phyloP scores from a whole-genome alignment of 1,140 invertebrate genomes.

The Ephestia elutella region DNA sequence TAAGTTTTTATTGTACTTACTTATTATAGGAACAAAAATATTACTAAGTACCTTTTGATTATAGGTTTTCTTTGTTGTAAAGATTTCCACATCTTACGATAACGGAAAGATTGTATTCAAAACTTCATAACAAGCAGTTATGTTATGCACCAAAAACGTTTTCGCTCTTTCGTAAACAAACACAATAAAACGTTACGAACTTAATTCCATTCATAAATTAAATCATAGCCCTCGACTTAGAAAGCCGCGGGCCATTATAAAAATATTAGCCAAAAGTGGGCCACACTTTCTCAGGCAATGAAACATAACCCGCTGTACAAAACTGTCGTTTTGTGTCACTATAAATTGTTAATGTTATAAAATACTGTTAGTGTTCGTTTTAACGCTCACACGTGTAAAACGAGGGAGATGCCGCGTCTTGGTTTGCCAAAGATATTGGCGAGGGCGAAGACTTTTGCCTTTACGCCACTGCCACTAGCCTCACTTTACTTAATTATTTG shows the following conservation, averaged over 20 bases:
- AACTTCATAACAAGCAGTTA: neutral
- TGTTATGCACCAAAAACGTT: neutral
- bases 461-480: no score
- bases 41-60: no score
- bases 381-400: no score
- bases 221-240: conserved; percentile 1
- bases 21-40: no score
- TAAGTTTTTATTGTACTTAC: no score
- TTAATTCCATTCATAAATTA: conserved; percentile 2
- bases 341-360: neutral
- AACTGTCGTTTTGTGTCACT: neutral
- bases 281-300: neutral
- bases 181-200: neutral
- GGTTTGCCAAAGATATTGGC: no score
- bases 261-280: neutral
- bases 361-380: neutral
- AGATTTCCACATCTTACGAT: no score
- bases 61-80: no score
- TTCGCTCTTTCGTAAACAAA: neutral
- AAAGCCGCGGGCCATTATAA: neutral
- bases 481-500: no score
- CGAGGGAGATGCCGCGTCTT: no score
- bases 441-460: no score
- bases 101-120: no score
- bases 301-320: neutral